Base-by-base conservation (phyloP, 2,888 invertebrate species). In the Nipponacmea schrenckii region DNA sequence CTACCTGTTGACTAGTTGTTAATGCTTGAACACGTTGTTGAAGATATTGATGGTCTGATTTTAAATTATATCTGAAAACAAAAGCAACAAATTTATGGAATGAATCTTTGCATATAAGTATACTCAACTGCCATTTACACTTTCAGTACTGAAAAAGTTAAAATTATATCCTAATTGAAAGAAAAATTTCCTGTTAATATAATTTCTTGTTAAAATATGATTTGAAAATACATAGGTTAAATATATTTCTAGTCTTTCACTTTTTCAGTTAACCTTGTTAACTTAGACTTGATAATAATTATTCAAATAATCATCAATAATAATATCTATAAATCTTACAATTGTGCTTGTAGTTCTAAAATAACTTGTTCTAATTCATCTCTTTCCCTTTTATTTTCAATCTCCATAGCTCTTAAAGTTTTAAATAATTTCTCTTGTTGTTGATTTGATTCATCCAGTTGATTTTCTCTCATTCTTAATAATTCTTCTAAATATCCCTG, bases 401-500 rank as follows among this genome's bases (percentile, higher is more conserved):
- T 70, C 70, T 83, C 79, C 63, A 74, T 68, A 62, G 73, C 73
- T 24, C 77, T 68, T 10, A 79, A 70, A 0, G 73, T 73, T n/a
- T 72, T 68, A 24, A 75, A 45, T 20, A 78, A 67, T n/a, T 71
- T 75, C 26, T 74, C 71, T 39, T 75, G 64, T 64, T 78, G 75
- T 39, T 72, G 44, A 24, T 79, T 76, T 2, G 74, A 70, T 64
- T 83, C 81, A 26, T 75, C 73, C 66, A 81, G 63, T 69, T 84
- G 81, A 26, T 76, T 67, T 65, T 84, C 83, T 44, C 83, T 75
- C 62, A 80, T 75, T 45, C 84, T 70, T 20, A 82, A 75, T 46
- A 83, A 71, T 68, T 84, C 84, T 68, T 84, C 84, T 64, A 84
- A 70, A 69, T 84, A 84, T 39, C 83, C 83, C 84, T 84, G 64